Evolutionary conservation across 2,797 vertebrate genomes (phyloP).

Genomic region (Champsocephalus gunnari): DNA sequence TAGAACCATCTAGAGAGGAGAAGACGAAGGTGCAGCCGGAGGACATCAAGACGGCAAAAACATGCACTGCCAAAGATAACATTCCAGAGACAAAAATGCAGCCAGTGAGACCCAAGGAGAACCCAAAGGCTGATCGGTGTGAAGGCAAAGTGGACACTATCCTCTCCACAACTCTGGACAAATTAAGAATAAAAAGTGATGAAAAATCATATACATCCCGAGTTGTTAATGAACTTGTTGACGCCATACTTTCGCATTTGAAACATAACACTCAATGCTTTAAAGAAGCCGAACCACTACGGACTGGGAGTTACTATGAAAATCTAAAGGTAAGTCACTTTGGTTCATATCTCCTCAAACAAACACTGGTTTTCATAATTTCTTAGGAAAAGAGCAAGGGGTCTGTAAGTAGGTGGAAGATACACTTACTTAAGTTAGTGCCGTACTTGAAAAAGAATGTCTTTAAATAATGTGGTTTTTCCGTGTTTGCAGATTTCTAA

Average conservation of each 20-base stretch:
- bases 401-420: not conserved
- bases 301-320: conserved; percentile 83
- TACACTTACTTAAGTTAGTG: not conserved
- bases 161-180: conserved; percentile 56
- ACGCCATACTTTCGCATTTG: conserved; percentile 47
- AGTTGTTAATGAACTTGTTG: conserved; percentile 57
- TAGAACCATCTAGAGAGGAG: too few relatives aligned
- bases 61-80: not conserved
- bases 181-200: conserved; percentile 53
- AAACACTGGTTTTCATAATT: not conserved
- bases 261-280: conserved; percentile 40
- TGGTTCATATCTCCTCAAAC: not conserved
- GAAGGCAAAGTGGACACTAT: not conserved
- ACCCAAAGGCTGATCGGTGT: not conserved
- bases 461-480: not conserved
- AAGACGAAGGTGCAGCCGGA: too few relatives aligned
- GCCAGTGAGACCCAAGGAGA: not conserved
- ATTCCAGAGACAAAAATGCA: too few relatives aligned
- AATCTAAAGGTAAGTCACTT: conserved; percentile 75
- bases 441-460: not conserved
- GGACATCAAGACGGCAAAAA: not conserved
- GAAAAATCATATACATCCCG: conserved; percentile 34
- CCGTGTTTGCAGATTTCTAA: conserved; percentile 83
- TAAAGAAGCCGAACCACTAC: conserved; percentile 44
- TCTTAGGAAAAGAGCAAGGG: not conserved